Evolutionary conservation across 2,888 invertebrate species (phyloP).

Genomic region (Cosmia trapezina): DNA sequence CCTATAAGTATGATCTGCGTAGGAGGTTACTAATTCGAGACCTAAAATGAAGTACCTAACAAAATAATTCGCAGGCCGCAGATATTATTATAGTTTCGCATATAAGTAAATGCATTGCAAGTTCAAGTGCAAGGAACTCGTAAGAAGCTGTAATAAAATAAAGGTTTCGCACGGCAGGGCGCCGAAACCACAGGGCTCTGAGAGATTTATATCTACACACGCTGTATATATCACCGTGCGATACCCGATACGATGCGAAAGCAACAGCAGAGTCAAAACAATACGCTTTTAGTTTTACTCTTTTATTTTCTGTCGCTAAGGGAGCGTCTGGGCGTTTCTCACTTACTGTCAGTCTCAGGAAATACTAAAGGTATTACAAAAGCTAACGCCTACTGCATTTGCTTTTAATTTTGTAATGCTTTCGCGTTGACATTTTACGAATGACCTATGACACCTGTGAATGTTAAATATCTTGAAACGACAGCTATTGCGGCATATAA

Average conservation of each 20-base stretch:
- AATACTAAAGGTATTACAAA: conserved; percentile 50
- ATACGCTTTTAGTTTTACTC: conserved; percentile 64
- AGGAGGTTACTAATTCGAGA: conserved; percentile 29
- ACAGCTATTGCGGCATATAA: conserved; percentile 37
- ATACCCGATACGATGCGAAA: conserved; percentile 71
- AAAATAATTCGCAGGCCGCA: conserved; percentile 16
- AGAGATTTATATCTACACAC: conserved; percentile 69
- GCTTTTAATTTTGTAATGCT: conserved; percentile 49
- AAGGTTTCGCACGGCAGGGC: conserved; percentile 78
- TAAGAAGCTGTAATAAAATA: conserved; percentile 82
- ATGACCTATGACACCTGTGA: conserved; percentile 44
- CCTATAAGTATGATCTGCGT: conserved; percentile 2
- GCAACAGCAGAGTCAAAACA: conserved; percentile 68
- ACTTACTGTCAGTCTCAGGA: conserved; percentile 34
- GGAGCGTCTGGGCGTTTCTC: conserved; percentile 38
- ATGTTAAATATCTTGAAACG: conserved; percentile 54
- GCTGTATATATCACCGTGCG: conserved; percentile 66
- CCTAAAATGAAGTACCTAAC: conserved; percentile 23
- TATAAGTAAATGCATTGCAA: conserved; percentile 60
- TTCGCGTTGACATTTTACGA: conserved; percentile 56
- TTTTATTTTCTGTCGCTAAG: conserved; percentile 61
- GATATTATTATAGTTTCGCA: conserved; percentile 48
- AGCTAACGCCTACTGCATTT: conserved; percentile 41
- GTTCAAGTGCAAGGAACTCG: conserved; percentile 81
- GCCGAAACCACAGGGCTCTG: conserved; percentile 76